phyloP scores from a whole-genome alignment of 2,888 invertebrate species.

The Heliconius aoede region DNA sequence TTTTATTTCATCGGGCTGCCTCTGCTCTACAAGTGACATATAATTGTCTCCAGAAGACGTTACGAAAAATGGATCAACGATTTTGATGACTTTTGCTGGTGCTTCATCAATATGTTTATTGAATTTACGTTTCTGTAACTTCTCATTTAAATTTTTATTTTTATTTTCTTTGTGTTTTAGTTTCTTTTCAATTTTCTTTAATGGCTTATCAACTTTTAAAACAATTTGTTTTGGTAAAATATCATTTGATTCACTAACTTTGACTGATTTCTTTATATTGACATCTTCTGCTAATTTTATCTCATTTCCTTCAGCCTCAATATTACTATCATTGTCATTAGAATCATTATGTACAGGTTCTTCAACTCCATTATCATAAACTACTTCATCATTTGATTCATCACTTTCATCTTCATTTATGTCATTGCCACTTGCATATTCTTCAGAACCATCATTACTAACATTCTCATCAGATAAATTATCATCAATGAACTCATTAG shows the following conservation, averaged over 20 bases:
- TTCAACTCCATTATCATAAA: conserved; percentile 23
- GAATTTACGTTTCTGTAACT: conserved; percentile 65
- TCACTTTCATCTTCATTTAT: conserved; percentile 36
- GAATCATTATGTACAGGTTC: conserved; percentile 45
- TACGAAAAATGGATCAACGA: conserved; percentile 78
- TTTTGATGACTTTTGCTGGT: conserved; percentile 57
- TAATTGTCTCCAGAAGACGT: conserved; percentile 76
- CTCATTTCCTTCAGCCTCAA: conserved; percentile 34
- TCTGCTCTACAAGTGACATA: conserved; percentile 74
- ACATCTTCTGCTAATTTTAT: conserved; percentile 29
- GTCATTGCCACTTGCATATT: conserved; percentile 30
- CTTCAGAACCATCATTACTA: conserved; percentile 20
- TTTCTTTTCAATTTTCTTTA: conserved; percentile 53
- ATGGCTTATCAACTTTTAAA: conserved; percentile 34
- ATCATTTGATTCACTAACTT: conserved; percentile 33
- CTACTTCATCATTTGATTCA: conserved; percentile 38
- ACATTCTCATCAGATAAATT: conserved; percentile 14
- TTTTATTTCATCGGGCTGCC: conserved; percentile 76
- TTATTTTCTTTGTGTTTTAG: conserved; percentile 66
- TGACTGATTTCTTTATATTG: conserved; percentile 25
- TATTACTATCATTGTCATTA: conserved; percentile 33
- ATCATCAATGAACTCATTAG: conserved; percentile 28
- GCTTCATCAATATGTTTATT: conserved; percentile 59
- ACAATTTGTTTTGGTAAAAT: conserved; percentile 39
- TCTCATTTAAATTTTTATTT: conserved; percentile 72